Evolutionary conservation across 1,140 invertebrate species (phyloP).

Genomic region (Atta texana): DNA sequence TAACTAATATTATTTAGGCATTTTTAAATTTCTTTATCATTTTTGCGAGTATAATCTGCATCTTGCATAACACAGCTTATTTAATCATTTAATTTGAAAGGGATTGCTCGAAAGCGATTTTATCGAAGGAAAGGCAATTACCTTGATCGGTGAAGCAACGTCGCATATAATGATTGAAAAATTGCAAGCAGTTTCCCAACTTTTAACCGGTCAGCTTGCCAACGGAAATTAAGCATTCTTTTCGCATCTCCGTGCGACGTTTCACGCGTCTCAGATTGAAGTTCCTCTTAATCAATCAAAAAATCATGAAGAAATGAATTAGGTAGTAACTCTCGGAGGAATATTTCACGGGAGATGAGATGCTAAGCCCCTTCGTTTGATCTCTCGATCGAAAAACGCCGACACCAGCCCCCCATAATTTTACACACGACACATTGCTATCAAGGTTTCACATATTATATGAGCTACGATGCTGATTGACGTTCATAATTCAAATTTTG

Average conservation of each 20-base stretch:
- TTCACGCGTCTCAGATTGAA: slow-evolving; percentile 77
- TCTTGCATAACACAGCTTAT: neutral
- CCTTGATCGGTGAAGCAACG: slow-evolving; percentile 74
- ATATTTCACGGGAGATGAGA: slow-evolving; percentile 53
- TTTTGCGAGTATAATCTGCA: neutral
- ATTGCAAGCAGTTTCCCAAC: slow-evolving; percentile 45
- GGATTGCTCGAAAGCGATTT: neutral
- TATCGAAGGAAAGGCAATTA: slow-evolving; percentile 77
- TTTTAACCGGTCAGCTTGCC: slow-evolving; percentile 72
- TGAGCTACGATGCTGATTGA: neutral
- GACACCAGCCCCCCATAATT: neutral
- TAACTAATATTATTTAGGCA: neutral
- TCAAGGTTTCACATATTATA: neutral
- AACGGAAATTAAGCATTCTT: slow-evolving; percentile 84
- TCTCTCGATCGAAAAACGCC: slow-evolving; percentile 43
- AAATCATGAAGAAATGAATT: slow-evolving; percentile 81
- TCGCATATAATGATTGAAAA: slow-evolving; percentile 75
- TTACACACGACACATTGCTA: neutral
- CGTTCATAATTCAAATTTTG: slow-evolving; percentile 7
- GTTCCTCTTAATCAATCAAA: slow-evolving; percentile 84
- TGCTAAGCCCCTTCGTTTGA: slow-evolving; percentile 10
- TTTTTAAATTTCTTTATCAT: neutral
- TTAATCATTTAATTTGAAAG: slow-evolving; percentile 1
- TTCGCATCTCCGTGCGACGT: slow-evolving; percentile 79
- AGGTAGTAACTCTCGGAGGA: slow-evolving; percentile 63